Base-by-base conservation (phyloP, 1,140 invertebrate genomes). In the Saccostrea cuccullata region DNA sequence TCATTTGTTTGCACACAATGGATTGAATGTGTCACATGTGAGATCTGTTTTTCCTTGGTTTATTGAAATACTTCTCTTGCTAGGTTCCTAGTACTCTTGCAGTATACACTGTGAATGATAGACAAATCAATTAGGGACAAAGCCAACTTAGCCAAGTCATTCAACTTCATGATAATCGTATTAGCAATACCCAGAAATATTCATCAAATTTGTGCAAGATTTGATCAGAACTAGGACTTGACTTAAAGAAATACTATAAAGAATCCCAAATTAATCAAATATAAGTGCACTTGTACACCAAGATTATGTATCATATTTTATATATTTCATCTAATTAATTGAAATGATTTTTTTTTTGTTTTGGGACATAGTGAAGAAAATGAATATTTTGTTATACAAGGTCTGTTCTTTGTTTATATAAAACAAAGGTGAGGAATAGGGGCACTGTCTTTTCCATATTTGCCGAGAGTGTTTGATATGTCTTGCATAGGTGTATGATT, bases 101-200 rank as follows among this genome's bases (percentile, higher is more conserved):
- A 30, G 26, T 73, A 26, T 73, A 73, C 30, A 64, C 58, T 64
- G 58, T 60, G 58, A n/a, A 15, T 64, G 26, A 73, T 73, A 73
- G 70, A 36, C 70, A 73, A 73, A 73, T 73, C 70, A 73, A 73
- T 73, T 73, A 73, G 70, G 23, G 70, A 9, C n/a, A 73, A 73
- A 73, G n/a, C n/a, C n/a, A n/a, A n/a, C n/a, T n/a, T n/a, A n/a
- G 13, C 30, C 70, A 64, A n/a, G 58, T 73, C 23, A 73, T 73
- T 73, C 58, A 73, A 15, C 23, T 73, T 26, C 26, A 73, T 73
- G 30, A 26, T 64, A 20, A 64, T 64, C 20, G 67, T 73, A 73
- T 26, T 73, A 30, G 26, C 26, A 30, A 8, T 23, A 3, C 30
- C 9, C 23, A 9, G 26, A 73, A 73, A 73, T 13, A 36, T 73